These are phyloP conservation scores for Pseudochirops corinnae DNA, from an alignment of 2,797 vertebrate genomes.

Conservation along the genomic window DNA sequence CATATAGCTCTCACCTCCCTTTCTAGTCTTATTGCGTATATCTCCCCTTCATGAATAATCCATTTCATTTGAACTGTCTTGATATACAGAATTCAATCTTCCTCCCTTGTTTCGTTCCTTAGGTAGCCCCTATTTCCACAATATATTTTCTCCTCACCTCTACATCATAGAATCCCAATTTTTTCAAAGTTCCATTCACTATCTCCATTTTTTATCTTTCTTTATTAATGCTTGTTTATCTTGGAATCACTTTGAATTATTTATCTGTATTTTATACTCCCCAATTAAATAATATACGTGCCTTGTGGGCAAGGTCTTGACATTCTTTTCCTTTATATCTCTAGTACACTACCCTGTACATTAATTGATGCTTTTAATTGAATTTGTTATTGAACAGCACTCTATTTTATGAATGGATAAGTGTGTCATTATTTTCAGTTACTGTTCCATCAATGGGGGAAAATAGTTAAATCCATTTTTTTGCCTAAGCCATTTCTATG, in stretches of 20 bases:
- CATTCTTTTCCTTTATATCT: background rate
- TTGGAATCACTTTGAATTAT: background rate
- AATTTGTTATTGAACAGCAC: background rate
- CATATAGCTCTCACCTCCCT: background rate
- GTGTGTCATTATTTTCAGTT: background rate
- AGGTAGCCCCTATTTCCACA: background rate
- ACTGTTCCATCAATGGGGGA: background rate
- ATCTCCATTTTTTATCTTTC: background rate
- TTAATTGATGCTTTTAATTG: background rate
- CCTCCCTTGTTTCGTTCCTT: background rate
- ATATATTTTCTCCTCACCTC: background rate
- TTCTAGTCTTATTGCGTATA: background rate
- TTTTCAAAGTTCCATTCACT: background rate
- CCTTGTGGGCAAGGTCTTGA: rapidly evolving
- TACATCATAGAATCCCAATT: background rate
- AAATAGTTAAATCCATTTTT: background rate
- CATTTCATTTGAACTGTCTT: background rate
- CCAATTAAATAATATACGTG: background rate
- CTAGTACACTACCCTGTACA: background rate
- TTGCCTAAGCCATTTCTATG: background rate
- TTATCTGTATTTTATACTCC: background rate
- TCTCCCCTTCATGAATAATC: background rate
- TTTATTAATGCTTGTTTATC: background rate
- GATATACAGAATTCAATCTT: background rate
- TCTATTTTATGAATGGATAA: background rate